Percentiles rank a stretch among this genome's conserved stretches.
Evolutionary conservation across 2,113 vertebrate genomes (phyloP).

Genomic region (Vombatus ursinus): DNA sequence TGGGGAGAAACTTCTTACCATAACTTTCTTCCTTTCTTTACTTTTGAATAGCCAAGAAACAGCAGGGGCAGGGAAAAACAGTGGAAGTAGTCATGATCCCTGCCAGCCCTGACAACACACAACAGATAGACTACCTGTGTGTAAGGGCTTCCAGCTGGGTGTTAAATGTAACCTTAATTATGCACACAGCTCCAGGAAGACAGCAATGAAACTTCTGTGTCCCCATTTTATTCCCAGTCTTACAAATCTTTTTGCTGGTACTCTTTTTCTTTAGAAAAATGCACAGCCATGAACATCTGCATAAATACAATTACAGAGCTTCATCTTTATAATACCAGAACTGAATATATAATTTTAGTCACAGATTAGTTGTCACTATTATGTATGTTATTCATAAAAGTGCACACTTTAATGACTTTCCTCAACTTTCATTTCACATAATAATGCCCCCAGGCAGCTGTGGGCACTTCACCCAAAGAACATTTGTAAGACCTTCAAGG

Average conservation of each 20-base stretch:
- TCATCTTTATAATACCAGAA: conserved; percentile 16
- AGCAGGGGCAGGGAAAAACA: background rate
- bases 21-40: background rate
- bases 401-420: background rate
- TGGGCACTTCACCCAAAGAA: background rate
- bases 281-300: background rate
- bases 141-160: background rate
- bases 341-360: conserved; percentile 20
- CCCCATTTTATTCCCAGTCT: background rate
- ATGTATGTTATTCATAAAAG: background rate
- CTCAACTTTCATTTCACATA: conserved; percentile 8
- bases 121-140: background rate
- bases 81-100: background rate
- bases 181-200: background rate
- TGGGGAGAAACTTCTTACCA: background rate
- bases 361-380: background rate
- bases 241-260: background rate
- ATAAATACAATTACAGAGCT: conserved; percentile 18
- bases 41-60: background rate
- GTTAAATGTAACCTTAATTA: background rate
- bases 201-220: background rate
- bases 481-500: background rate
- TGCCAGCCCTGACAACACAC: background rate
- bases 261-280: background rate
- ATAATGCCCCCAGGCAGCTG: background rate